Evolutionary conservation across 1,140 invertebrate species (phyloP), one percentile per base, ranked within the genome.

Genomic region (Eciton burchellii): DNA sequence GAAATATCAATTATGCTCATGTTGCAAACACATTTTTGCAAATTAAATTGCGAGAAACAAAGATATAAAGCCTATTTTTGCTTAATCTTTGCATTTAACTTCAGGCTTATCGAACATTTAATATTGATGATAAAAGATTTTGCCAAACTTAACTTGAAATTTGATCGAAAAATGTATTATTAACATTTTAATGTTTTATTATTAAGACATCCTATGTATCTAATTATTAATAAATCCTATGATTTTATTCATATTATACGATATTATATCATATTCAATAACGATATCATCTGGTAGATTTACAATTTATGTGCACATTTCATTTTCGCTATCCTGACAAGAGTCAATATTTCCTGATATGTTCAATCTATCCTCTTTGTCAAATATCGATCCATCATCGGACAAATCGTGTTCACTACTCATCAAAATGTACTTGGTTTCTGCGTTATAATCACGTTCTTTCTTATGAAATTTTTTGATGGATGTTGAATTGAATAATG

Each of bases 341-440:
- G 11, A 16, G 1, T 43, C 3, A n/a, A 16, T n/a, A 0, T 24
- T 43, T 26, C 45, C 49, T 19, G 8, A 6, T 2, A 14, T 45
- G 26, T 16, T 45, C n/a, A 70, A 29, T 70, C 3, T 68, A 56
- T 79, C 87, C 0, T 92, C 89, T 14, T 87, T 85, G 9, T 90
- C 89, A 73, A 93, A 93, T 77, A 93, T 89, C 0, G 92, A 93
- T n/a, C 92, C 92, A 77, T 93, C 92, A 35, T 93, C 90, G 1
- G 91, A 93, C 8, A 92, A 73, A 35, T 90, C 86, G 11, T 70
- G 59, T 12, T 82, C 19, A 0, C 87, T 21, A 8, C 65, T 26
- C 41, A 47, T 41, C 1, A 56, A 57, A 19, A 73, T 81, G 0
- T 83, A 71, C 49, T 84, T 92, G 19, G 82, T 90, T 24, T 87